Base-by-base conservation (phyloP, 2,888 invertebrate genomes). In the Oligia fasciuncula region DNA sequence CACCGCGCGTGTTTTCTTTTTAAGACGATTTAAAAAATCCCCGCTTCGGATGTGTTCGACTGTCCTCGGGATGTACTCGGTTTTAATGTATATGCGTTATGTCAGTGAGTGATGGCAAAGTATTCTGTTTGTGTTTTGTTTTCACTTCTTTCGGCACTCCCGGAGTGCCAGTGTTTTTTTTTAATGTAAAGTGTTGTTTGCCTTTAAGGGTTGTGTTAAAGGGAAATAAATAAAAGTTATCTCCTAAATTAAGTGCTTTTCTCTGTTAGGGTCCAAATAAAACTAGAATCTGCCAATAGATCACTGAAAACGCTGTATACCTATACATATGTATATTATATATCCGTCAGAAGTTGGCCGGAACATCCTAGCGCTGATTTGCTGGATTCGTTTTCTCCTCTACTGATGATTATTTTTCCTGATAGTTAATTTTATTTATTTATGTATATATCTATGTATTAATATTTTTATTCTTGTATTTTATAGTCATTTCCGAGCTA, bases 191-290 rank as follows among this genome's bases (percentile, higher is more conserved):
- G 29, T 60, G 49, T 67, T 40, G 23, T 40, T 57, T 54, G 14
- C 14, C 2, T 62, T 85, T 76, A 3, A 35, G 29, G 23, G 77
- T 77, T 23, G 4, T 17, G 13, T n/a, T 17, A 11, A 40, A 57
- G n/a, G 40, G 2, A 23, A 23, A 35, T 14, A 57, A 9, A 23
- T 65, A 40, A 65, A 65, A 40, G 63, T 8, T 63, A 19, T 63
- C 19, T 63, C 17, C 17, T 8, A 63, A 19, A 4, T 35, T 0
- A 63, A 4, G 1, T 35, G 9, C 35, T 9, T 62, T 62, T 35
- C 19, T 29, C 62, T 62, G 4, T 19, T 35, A 35, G 19, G 4
- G 3, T 63, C 3, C 2, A 35, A 65, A 65, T 19, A 0, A 65
- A 35, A 35, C 4, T 35, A 35, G 35, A 17, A 3, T 9, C 35